phyloP scores from a whole-genome alignment of 1,140 invertebrate genomes.

The Pissodes strobi region DNA sequence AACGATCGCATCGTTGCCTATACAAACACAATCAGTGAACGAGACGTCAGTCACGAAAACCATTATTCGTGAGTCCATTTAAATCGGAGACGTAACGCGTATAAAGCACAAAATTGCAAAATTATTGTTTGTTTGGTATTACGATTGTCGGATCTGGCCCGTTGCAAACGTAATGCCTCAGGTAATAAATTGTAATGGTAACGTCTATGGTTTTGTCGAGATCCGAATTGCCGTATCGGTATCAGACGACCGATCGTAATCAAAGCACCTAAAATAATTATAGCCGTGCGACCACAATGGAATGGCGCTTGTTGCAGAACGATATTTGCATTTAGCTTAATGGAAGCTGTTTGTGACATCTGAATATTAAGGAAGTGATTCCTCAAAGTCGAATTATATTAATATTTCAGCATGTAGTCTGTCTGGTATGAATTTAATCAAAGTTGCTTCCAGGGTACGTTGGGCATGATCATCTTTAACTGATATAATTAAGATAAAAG shows the following conservation, averaged over 20 bases:
- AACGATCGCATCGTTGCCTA: too few species aligned
- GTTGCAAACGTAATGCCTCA: conserved; percentile 28
- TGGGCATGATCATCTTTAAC: too few species aligned
- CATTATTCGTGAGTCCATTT: conserved; percentile 17
- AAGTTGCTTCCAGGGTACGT: too few species aligned
- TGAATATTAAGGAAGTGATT: too few species aligned
- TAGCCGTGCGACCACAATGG: conserved; percentile 11
- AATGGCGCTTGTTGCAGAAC: conserved; percentile 5
- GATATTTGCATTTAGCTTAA: background rate
- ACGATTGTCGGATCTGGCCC: background rate
- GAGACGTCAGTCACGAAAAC: conserved; percentile 28
- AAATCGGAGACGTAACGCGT: conserved; percentile 23
- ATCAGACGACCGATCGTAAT: conserved; percentile 18
- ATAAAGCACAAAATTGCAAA: conserved; percentile 33
- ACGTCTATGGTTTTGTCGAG: conserved; percentile 25
- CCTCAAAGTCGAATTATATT: too few species aligned
- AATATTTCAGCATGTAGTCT: background rate
- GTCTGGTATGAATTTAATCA: too few species aligned
- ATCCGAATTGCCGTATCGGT: conserved; percentile 24
- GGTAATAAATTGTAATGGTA: conserved; percentile 35
- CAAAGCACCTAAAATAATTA: conserved; percentile 27
- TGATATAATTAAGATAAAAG: too few species aligned
- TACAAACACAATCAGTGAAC: background rate
- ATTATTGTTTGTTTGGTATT: conserved; percentile 34
- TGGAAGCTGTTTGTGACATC: background rate